phyloP scores from a whole-genome alignment of 2,888 invertebrate genomes.

The Arge pagana region DNA sequence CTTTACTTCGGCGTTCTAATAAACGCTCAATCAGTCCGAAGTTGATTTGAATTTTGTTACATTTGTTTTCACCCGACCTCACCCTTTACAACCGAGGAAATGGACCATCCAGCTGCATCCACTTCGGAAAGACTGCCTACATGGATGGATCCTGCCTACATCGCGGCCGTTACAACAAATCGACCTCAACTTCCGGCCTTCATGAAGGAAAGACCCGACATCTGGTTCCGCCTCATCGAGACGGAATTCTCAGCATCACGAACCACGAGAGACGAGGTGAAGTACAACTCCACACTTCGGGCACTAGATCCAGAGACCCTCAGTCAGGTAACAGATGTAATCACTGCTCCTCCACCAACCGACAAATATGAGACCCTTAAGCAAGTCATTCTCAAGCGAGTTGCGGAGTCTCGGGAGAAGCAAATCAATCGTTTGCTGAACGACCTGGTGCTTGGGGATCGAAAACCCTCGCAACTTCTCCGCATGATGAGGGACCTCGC shows the following conservation, averaged over 20 bases:
- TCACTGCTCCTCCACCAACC: slow-evolving; percentile 5
- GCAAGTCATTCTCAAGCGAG: slow-evolving; percentile 9
- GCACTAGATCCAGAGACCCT: slow-evolving; percentile 17
- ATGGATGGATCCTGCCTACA: not conserved
- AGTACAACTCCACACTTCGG: slow-evolving; percentile 1
- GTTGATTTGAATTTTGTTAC: no score
- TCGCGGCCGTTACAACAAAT: not conserved
- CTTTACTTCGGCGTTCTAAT: no score
- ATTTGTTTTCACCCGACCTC: no score
- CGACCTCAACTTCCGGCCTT: slow-evolving; percentile 1
- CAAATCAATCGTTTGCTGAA: not conserved
- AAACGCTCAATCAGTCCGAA: no score
- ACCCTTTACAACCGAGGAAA: no score
- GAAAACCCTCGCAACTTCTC: slow-evolving; percentile 7
- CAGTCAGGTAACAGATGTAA: slow-evolving; percentile 12
- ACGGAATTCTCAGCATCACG: not conserved
- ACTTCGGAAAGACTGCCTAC: no score
- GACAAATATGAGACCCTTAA: slow-evolving; percentile 21
- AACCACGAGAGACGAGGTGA: slow-evolving; percentile 7
- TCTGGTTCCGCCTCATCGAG: slow-evolving; percentile 24
- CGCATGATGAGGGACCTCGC: not conserved
- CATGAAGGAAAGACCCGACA: slow-evolving; percentile 3
- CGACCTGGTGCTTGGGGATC: not conserved
- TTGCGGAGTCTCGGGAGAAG: not conserved
- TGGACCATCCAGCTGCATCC: no score